phyloP scores from a whole-genome alignment of 2,113 vertebrate genomes.

The Thinocorus orbignyianus region DNA sequence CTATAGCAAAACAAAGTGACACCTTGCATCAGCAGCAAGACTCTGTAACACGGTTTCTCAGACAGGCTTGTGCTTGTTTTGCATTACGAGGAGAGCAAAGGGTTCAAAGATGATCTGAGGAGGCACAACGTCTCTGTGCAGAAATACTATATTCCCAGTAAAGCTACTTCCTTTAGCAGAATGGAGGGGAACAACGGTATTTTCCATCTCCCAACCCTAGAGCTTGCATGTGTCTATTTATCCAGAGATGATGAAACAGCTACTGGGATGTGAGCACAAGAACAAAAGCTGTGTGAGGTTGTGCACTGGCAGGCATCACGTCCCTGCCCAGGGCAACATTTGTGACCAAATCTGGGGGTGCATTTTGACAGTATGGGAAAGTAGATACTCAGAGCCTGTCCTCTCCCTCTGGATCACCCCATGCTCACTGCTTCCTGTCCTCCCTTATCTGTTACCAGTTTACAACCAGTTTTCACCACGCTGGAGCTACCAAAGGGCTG shows the following conservation, averaged over 20 bases:
- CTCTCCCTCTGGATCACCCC: not conserved
- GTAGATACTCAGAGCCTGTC: not conserved
- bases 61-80: not conserved
- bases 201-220: not conserved
- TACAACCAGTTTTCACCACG: not conserved
- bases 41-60: not conserved
- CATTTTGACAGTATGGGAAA: not conserved
- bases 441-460: not conserved
- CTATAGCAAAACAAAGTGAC: not conserved
- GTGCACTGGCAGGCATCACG: not conserved
- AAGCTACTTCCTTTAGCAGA: not conserved
- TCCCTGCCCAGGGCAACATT: not conserved
- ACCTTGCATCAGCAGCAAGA: not conserved
- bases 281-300: not conserved
- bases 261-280: not conserved
- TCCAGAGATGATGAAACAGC: not conserved
- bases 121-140: not conserved
- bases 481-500: not conserved
- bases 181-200: fast-evolving
- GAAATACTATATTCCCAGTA: not conserved
- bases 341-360: not conserved
- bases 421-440: not conserved
- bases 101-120: not conserved
- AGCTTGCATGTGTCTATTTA: not conserved
- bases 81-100: not conserved